These are phyloP conservation scores for Hydropsyche tenuis DNA, from an alignment of 1,140 invertebrate genomes.

Conservation along the genomic window DNA sequence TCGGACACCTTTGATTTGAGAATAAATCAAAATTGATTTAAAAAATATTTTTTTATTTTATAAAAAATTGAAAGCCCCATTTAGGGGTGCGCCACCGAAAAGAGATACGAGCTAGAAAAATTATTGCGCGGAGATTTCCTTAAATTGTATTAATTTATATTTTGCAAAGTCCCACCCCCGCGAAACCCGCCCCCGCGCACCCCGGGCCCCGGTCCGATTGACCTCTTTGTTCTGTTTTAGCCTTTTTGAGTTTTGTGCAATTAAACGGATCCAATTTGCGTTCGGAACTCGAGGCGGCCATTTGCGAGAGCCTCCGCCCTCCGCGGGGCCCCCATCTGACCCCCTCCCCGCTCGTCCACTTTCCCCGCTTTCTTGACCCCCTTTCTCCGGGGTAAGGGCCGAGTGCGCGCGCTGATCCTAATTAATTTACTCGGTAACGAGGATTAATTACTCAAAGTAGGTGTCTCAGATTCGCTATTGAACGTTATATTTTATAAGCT, in stretches of 20 bases:
- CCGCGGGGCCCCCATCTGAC: background rate
- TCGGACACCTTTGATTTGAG: too few species aligned
- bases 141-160: slow-evolving; percentile 51
- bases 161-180: slow-evolving; percentile 33
- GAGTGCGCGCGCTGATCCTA: slow-evolving; percentile 39
- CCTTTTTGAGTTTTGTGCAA: slow-evolving; percentile 47
- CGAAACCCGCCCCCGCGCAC: background rate
- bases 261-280: slow-evolving; percentile 50
- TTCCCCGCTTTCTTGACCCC: too few species aligned
- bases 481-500: background rate
- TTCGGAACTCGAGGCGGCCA: slow-evolving; percentile 47
- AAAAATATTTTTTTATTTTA: too few species aligned
- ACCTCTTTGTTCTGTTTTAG: slow-evolving; percentile 46
- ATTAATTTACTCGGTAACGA: slow-evolving; percentile 34
- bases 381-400: slow-evolving; percentile 28
- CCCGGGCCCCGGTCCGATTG: slow-evolving; percentile 39
- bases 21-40: too few species aligned
- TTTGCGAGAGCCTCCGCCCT: too few species aligned
- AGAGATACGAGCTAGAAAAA: slow-evolving; percentile 33
- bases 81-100: too few species aligned
- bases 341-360: too few species aligned
- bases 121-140: slow-evolving; percentile 50
- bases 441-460: slow-evolving; percentile 38
- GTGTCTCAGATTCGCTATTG: slow-evolving; percentile 21
- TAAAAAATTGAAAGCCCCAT: too few species aligned